Evolutionary conservation across 2,797 vertebrate species (phyloP).

Genomic region (Fratercula arctica): DNA sequence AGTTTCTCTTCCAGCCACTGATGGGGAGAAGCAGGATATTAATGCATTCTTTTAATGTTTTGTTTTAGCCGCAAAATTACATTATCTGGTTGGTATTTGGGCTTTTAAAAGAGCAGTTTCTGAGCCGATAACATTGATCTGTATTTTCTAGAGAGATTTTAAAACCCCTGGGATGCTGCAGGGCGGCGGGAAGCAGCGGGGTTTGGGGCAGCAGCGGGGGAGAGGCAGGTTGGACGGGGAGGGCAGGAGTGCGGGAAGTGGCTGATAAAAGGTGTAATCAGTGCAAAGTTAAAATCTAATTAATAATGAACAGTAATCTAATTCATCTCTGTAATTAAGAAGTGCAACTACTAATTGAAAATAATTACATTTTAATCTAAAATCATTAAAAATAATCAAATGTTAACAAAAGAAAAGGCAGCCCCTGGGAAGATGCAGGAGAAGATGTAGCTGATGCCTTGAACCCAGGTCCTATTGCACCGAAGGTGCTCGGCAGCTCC

Average conservation of each 20-base stretch:
- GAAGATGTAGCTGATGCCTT: neutral
- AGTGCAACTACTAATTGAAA: conserved; percentile 45
- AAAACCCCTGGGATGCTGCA: neutral
- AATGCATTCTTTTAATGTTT: neutral
- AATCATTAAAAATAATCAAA: conserved; percentile 60
- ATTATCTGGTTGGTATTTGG: neutral
- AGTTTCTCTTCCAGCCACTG: neutral
- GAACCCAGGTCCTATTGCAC: neutral
- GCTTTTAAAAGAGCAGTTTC: neutral
- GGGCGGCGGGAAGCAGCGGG: neutral
- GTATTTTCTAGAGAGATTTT: neutral
- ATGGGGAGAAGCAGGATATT: neutral
- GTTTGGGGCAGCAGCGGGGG: rapidly evolving
- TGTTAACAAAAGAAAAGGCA: conserved; percentile 10
- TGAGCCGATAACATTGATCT: neutral
- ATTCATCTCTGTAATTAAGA: conserved; percentile 40
- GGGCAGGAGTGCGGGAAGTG: neutral
- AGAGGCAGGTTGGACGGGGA: neutral
- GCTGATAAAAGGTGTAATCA: conserved; percentile 10
- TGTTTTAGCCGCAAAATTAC: neutral
- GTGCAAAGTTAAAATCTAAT: conserved; percentile 48
- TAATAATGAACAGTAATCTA: conserved; percentile 48
- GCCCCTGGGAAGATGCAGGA: neutral
- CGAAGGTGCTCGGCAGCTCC: neutral
- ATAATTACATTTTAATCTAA: conserved; percentile 59